Conservation (phyloP, 2,113 vertebrate genomes). For the Acrocephalus arundinaceus region DNA sequence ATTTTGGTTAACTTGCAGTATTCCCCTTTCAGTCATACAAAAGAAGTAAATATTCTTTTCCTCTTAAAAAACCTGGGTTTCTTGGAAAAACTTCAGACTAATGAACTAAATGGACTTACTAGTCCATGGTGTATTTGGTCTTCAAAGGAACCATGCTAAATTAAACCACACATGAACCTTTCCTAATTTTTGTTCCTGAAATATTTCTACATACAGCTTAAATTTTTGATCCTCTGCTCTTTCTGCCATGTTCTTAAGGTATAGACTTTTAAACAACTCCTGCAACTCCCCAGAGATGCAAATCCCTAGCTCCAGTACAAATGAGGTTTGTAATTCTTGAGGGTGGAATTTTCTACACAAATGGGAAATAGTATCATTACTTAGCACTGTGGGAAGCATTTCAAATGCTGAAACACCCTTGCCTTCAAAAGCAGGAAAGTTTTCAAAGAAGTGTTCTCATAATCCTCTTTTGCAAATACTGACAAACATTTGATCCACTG, state of each 20-base stretch:
- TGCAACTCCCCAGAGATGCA: background rate
- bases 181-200: background rate
- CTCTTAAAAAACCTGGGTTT: background rate
- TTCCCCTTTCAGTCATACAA: background rate
- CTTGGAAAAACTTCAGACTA: background rate
- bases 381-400: slow-evolving; percentile 14
- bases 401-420: background rate
- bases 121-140: background rate
- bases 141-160: background rate
- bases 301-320: background rate
- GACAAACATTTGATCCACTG: background rate
- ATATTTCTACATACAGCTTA: background rate
- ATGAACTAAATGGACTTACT: background rate
- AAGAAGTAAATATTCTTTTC: background rate
- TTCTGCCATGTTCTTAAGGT: background rate
- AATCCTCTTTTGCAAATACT: background rate
- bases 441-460: background rate
- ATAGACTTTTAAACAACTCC: background rate
- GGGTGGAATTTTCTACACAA: background rate
- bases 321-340: background rate
- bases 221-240: background rate
- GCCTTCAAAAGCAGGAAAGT: background rate
- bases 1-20: background rate
- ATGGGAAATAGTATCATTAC: background rate
- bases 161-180: background rate